Base-by-base conservation (phyloP, 2,113 vertebrate genomes). In the Ceyx margarethae region DNA sequence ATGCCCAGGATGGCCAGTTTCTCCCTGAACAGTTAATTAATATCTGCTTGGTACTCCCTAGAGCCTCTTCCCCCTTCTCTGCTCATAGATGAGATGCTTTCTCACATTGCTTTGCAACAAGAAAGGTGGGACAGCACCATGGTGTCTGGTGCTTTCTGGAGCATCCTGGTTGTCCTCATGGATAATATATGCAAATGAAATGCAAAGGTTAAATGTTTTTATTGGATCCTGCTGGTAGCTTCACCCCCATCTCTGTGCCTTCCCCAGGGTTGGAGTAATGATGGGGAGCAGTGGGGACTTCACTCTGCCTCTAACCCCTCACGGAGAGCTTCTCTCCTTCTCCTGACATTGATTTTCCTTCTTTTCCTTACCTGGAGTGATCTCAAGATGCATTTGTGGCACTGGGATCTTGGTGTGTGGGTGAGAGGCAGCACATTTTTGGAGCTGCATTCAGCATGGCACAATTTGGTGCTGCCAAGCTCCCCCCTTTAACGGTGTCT, bases 401-500 rank as follows among this genome's bases (percentile, higher is more conserved):
- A 12, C 26, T 3, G 2, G 68, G 42, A 25, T 58, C 43, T 65
- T 37, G 28, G 23, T 16, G 40, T 0, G 3, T 1, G 4, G 61
- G 43, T 40, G 68, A 58, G 82, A 67, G 29, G 61, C 29, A 46
- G 43, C 45, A 1, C 33, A 35, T 50, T 37, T 16, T 12, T 31
- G 60, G 46, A 50, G 40, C 65, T 33, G 18, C 1, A 9, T 28
- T 83, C 35, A 13, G n/a, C 6, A 2, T 56, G 48, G 46, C 60
- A 69, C n/a, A 11, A 0, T 76, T 22, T 5, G 14, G 48, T 67
- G 56, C 35, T 85, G 68, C 54, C 3, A 4, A 35, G 31, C 65
- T 78, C 31, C 18, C 10, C 8, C 1, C 0, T 2, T 12, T 67
- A 51, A 61, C 8, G 2, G 15, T 43, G 60, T 4, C 17, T 1